Evolutionary conservation across 2,888 invertebrate genomes (phyloP), one percentile per base, ranked within the genome.

Genomic region (Drosophila neonasuta): DNA sequence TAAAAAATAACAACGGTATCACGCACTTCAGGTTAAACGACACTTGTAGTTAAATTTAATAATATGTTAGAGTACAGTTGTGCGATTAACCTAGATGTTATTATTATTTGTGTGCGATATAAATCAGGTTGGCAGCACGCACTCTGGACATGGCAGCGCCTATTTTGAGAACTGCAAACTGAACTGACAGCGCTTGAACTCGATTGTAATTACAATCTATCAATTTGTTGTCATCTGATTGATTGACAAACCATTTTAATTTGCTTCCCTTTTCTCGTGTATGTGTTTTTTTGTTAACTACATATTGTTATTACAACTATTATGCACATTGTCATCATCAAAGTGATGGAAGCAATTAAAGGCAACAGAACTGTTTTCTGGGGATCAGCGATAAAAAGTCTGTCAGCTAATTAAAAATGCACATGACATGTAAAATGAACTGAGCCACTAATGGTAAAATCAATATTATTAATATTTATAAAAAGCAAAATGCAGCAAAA

Each of bases 371-470:
- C 24, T 41, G 41, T 48, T 61, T 46, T 13, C 29, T 10, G 41
- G 17, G 62, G 50, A 46, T 59, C 62, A 51, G 52, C 49, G 72
- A 62, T 71, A 72, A 72, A 80, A 81, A 57, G 44, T 46, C 67
- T 73, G 80, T 77, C 78, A 70, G 80, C 81, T 86, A 85, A 81
- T 81, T 81, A 79, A 81, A 86, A 84, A 84, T 76, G 67, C 56
- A 67, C 63, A 81, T 69, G 60, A 71, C 69, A 67, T 68, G 71
- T 65, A 69, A 67, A 71, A 76, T 77, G 49, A 68, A 81, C 64
- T 48, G 52, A 36, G 55, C 77, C 77, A 65, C 87, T 81, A 81
- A 81, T 86, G 69, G 69, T 49, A 83, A 75, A 86, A 80, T 80
- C 84, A 80, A 83, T 80, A 80, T 32, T 48, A 66, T 69, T 63